These are phyloP conservation scores for Nicator chloris DNA, from an alignment of 2,113 vertebrate species.

Conservation along the genomic window DNA sequence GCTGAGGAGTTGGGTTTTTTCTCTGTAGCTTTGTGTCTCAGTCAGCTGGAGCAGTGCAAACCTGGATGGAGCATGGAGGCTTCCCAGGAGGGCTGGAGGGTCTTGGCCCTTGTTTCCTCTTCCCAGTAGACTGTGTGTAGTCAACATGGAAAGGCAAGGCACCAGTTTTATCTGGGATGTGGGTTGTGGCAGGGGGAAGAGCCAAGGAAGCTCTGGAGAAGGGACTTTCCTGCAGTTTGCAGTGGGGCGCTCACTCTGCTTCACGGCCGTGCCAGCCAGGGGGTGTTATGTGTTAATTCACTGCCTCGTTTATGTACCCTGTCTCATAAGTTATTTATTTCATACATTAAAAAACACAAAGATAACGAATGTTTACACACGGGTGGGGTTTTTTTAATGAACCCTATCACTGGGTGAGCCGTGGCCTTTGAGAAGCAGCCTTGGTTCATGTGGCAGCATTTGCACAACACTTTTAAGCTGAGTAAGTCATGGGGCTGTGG, in stretches of 20 bases:
- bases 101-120: not conserved
- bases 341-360: not conserved
- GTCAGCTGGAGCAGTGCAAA: not conserved
- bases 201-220: not conserved
- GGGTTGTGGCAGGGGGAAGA: not conserved
- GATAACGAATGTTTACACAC: not conserved
- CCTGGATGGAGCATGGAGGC: not conserved
- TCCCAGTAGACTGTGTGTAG: not conserved
- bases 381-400: not conserved
- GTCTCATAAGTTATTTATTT: not conserved
- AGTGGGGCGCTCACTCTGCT: not conserved
- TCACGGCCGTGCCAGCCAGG: rapidly evolving
- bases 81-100: not conserved
- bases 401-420: not conserved
- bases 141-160: not conserved
- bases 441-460: not conserved
- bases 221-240: not conserved
- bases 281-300: not conserved
- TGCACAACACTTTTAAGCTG: not conserved
- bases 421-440: not conserved
- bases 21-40: not conserved
- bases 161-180: not conserved
- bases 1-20: not conserved
- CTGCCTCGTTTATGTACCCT: too few species aligned
- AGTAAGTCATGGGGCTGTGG: not conserved